These are phyloP conservation scores for Cataglyphis rosenhaueri DNA, from an alignment of 2,888 invertebrate genomes.

Conservation along the genomic window DNA sequence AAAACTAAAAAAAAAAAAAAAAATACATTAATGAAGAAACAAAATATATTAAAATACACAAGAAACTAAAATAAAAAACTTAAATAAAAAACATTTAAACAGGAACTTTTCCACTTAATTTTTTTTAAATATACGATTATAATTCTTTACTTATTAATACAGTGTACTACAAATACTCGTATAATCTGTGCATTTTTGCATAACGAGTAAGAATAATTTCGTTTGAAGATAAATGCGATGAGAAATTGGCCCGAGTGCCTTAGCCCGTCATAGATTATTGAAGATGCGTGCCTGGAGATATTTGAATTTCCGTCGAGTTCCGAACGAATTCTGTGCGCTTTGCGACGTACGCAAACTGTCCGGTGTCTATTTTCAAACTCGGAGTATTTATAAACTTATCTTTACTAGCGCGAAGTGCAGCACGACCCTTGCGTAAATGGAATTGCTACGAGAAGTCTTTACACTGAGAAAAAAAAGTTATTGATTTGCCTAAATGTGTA, in stretches of 20 bases:
- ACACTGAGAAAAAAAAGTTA: too few species aligned
- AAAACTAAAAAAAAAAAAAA: not conserved
- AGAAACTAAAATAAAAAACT: not conserved
- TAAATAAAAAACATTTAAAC: not conserved
- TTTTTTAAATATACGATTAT: not conserved
- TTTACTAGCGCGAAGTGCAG: constrained; percentile 65
- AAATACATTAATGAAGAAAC: not conserved
- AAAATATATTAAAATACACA: too few species aligned
- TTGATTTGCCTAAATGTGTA: too few species aligned
- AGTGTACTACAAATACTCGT: not conserved
- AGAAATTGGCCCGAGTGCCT: constrained; percentile 11
- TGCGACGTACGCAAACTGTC: constrained; percentile 62
- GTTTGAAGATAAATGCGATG: constrained; percentile 17
- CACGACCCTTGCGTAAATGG: constrained; percentile 64
- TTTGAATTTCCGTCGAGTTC: constrained; percentile 64
- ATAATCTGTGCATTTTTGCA: not conserved
- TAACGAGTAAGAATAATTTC: constrained; percentile 23
- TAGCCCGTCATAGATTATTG: constrained; percentile 7
- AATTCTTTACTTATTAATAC: not conserved
- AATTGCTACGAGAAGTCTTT: constrained; percentile 51
- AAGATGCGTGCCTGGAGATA: constrained; percentile 43
- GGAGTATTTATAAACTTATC: constrained; percentile 75
- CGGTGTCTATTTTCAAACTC: constrained; percentile 70
- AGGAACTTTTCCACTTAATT: not conserved
- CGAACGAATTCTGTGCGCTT: constrained; percentile 71